These are phyloP conservation scores for Eristalis intricaria DNA, from an alignment of 2,888 invertebrate species.

Conservation along the genomic window DNA sequence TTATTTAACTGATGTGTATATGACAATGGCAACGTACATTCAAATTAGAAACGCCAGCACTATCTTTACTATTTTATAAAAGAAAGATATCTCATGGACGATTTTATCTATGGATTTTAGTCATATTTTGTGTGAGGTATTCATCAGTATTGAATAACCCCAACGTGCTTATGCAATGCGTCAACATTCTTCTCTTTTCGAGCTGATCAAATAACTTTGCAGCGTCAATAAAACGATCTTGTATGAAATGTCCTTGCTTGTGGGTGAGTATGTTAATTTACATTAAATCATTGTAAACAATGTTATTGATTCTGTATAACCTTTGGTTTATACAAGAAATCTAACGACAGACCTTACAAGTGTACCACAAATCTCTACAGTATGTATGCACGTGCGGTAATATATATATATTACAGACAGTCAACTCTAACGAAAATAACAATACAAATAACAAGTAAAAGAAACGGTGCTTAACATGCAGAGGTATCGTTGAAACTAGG, in stretches of 20 bases:
- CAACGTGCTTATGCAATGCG: background rate
- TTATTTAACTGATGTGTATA: too few relatives aligned
- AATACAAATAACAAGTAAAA: conserved; percentile 2
- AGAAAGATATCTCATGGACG: background rate
- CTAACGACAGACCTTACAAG: background rate
- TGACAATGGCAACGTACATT: too few relatives aligned
- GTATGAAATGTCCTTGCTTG: background rate
- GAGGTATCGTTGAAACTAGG: background rate
- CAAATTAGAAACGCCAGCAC: too few relatives aligned
- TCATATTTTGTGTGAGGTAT: background rate
- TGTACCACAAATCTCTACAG: background rate
- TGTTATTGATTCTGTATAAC: background rate
- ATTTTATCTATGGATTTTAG: background rate
- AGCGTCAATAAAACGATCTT: background rate
- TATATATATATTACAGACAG: background rate
- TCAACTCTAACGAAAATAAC: conserved; percentile 12
- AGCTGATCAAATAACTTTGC: background rate
- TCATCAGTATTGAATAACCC: background rate
- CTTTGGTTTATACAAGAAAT: background rate
- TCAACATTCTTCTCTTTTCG: background rate
- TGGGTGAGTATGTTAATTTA: background rate
- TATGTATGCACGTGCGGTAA: background rate
- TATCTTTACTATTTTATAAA: too few relatives aligned
- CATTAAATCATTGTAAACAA: background rate
- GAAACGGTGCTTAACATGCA: background rate